A percentile compares a stretch with the other conserved stretches of the same genome.
Conservation (phyloP, 2,888 invertebrate genomes). For the Chironomus tentans region DNA sequence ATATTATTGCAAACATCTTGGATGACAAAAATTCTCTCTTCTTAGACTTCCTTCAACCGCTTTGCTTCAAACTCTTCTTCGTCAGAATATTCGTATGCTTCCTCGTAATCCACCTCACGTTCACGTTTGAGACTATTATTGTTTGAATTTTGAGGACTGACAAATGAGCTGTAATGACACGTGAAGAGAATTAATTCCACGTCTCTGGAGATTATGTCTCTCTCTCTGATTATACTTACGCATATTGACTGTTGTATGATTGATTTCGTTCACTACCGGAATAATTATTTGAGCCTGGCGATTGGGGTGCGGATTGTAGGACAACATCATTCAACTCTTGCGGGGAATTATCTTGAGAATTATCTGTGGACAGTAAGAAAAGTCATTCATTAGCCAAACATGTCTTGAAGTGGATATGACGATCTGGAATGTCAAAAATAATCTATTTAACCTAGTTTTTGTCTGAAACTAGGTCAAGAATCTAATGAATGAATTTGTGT, state of each 20-base stretch:
- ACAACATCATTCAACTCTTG: conserved; percentile 54
- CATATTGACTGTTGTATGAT: conserved; percentile 23
- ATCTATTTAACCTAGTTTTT: too few species aligned
- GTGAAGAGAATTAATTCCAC: background rate
- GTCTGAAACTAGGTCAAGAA: too few species aligned
- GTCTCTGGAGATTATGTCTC: too few species aligned
- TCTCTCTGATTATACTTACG: conserved; percentile 1
- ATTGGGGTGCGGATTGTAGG: conserved; percentile 54
- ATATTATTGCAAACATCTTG: background rate
- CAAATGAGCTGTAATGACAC: conserved; percentile 1
- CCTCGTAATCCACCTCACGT: conserved; percentile 21
- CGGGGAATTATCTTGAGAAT: conserved; percentile 86
- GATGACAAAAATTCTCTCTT: background rate
- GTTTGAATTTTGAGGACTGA: conserved; percentile 20
- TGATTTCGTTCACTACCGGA: conserved; percentile 8
- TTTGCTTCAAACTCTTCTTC: conserved; percentile 25
- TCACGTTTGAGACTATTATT: conserved; percentile 24
- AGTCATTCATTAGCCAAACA: background rate
- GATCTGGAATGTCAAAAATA: too few species aligned
- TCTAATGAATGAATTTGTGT: too few species aligned
- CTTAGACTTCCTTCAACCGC: conserved; percentile 14
- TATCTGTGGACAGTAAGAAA: conserved; percentile 33
- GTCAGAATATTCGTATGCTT: conserved; percentile 23
- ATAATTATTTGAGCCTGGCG: conserved; percentile 46
- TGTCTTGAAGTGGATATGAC: too few species aligned